Conservation (phyloP, 1,140 invertebrate species). For the Sinonovacula constricta region DNA sequence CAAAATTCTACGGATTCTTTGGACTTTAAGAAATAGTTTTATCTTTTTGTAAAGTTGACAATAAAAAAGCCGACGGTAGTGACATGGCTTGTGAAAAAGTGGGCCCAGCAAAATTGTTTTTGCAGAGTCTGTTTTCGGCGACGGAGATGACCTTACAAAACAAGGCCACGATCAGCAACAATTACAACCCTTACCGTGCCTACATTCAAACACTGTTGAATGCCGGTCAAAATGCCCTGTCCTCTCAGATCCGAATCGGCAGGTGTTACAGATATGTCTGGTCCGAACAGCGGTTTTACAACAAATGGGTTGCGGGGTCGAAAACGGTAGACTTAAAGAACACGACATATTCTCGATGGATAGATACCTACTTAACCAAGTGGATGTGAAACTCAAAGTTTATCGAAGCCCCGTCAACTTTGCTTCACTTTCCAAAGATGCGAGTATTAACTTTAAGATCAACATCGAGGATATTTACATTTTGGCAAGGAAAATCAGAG, state of each 20-base stretch:
- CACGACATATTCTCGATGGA: no score
- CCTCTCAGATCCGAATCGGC: no score
- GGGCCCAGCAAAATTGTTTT: background rate
- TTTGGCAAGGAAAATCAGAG: background rate
- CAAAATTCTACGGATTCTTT: background rate
- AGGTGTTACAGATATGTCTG: no score
- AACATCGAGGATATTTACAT: constrained; percentile 23
- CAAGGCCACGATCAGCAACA: background rate
- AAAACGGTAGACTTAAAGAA: no score
- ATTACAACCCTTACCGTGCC: constrained; percentile 14
- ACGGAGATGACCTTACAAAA: constrained; percentile 6
- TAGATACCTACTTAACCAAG: no score
- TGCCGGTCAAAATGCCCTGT: background rate
- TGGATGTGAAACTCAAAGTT: constrained; percentile 22
- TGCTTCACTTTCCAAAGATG: background rate
- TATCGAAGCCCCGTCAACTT: constrained; percentile 8
- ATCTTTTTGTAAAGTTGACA: background rate
- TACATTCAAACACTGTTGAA: constrained; percentile 19
- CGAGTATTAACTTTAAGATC: background rate
- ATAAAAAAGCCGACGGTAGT: no score
- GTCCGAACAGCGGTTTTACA: no score
- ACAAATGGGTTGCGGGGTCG: no score
- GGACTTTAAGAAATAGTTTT: background rate
- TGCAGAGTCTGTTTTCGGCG: constrained; percentile 1
- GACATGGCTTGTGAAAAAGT: constrained; percentile 14